phyloP scores from a whole-genome alignment of 2,113 vertebrate genomes.

The Girardinichthys multiradiatus region DNA sequence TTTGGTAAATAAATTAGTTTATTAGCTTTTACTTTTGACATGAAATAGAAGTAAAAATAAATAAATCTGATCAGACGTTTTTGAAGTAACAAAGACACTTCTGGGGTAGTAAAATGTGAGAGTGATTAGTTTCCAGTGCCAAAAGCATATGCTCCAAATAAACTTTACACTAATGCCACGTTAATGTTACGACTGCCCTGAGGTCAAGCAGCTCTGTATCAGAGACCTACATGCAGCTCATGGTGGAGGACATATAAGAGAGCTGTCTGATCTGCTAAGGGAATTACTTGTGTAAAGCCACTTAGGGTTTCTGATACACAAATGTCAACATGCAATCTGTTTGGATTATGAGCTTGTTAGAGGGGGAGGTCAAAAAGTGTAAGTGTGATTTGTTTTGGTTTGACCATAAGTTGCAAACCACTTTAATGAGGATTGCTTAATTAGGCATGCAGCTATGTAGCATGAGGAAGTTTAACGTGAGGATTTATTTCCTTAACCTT shows the following conservation, averaged over 20 bases:
- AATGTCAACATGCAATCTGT: conserved; percentile 31
- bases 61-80: neutral
- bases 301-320: conserved; percentile 47
- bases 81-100: neutral
- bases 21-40: neutral
- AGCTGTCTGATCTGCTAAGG: conserved; percentile 58
- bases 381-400: conserved; percentile 31
- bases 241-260: conserved; percentile 15
- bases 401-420: conserved; percentile 14
- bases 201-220: conserved; percentile 27
- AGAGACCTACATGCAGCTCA: conserved; percentile 29
- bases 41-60: neutral
- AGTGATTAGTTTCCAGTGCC: neutral
- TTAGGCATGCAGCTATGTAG: too few relatives aligned
- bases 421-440: neutral
- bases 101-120: rapidly evolving
- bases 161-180: neutral
- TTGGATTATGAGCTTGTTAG: conserved; percentile 49
- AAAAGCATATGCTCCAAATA: neutral
- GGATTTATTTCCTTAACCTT: too few relatives aligned
- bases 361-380: conserved; percentile 17
- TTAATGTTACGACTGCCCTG: neutral
- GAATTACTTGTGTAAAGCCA: conserved; percentile 61
- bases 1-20: neutral
- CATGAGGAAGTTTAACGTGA: neutral